Evolutionary conservation across 2,797 vertebrate species (phyloP).

Genomic region (Meda fulgida): DNA sequence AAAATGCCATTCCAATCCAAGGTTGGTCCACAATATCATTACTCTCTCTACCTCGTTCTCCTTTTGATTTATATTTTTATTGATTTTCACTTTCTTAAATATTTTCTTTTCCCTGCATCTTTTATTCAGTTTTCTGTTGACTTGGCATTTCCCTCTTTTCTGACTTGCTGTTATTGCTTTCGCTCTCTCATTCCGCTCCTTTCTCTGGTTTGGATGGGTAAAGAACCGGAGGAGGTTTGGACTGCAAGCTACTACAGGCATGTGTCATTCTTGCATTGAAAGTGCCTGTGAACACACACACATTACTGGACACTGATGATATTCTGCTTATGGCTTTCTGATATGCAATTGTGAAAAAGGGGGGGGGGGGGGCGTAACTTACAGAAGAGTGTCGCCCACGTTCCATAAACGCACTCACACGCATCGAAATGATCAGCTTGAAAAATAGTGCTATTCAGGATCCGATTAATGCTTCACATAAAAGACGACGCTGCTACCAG

Average conservation of each 20-base stretch:
- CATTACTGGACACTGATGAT: background rate
- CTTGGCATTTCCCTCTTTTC: conserved; percentile 31
- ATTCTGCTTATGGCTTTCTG: conserved; percentile 56
- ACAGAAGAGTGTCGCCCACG: conserved; percentile 8
- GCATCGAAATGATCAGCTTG: background rate
- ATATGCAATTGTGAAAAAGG: conserved; percentile 40
- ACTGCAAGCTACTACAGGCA: conserved; percentile 34
- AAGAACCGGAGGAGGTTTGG: conserved; percentile 6
- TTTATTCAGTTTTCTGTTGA: conserved; percentile 38
- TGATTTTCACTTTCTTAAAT: conserved; percentile 13
- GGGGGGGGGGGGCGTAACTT: background rate
- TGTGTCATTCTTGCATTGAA: conserved; percentile 39
- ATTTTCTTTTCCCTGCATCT: conserved; percentile 1
- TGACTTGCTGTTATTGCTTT: conserved; percentile 32
- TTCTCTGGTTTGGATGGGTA: conserved; percentile 13
- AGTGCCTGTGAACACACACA: conserved; percentile 37
- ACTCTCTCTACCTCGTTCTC: background rate
- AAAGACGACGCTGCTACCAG: background rate
- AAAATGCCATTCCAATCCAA: conserved; percentile 8
- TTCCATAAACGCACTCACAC: conserved; percentile 34
- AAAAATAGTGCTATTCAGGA: conserved; percentile 51
- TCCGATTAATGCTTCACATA: conserved; percentile 14
- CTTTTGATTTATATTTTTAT: conserved; percentile 17
- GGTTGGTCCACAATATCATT: background rate
- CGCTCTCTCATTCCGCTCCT: background rate